These are phyloP conservation scores for Mya arenaria DNA, from an alignment of 1,140 invertebrate genomes.

Conservation along the genomic window DNA sequence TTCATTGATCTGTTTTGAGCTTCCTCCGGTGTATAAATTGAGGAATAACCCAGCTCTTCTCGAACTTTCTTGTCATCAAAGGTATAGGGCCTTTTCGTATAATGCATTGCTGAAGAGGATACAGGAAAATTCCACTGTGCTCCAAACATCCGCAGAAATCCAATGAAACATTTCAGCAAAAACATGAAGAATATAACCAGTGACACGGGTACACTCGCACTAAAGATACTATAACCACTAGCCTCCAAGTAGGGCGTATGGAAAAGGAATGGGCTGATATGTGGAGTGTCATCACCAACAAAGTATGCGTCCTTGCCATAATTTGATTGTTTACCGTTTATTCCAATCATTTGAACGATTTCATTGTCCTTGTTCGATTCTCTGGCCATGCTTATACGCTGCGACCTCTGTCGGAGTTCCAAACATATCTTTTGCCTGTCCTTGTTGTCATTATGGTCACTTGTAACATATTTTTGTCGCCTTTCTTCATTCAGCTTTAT, in stretches of 20 bases:
- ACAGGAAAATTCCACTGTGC: conserved; percentile 26
- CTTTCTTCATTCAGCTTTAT: conserved; percentile 10
- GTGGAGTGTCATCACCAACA: conserved; percentile 27
- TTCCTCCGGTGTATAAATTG: conserved; percentile 17
- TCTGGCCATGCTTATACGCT: background rate
- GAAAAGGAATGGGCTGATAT: conserved; percentile 2
- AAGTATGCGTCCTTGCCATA: conserved; percentile 10
- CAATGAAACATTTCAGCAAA: background rate
- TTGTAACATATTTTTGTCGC: background rate
- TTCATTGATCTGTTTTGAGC: conserved; percentile 12
- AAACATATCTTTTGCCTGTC: background rate
- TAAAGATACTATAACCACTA: background rate
- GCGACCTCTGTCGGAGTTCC: background rate
- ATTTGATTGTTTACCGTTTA: background rate
- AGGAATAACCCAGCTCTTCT: conserved; percentile 7
- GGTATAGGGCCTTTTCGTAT: background rate
- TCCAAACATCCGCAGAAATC: conserved; percentile 20
- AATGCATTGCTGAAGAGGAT: background rate
- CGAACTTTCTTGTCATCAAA: conserved; percentile 20
- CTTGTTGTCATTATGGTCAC: background rate
- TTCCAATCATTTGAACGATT: too few relatives aligned
- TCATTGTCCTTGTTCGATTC: background rate
- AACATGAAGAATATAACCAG: background rate
- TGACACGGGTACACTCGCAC: background rate
- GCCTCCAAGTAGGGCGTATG: conserved; percentile 15